Base-by-base conservation (phyloP, 2,797 vertebrate genomes). In the Semaprochilodus insignis region DNA sequence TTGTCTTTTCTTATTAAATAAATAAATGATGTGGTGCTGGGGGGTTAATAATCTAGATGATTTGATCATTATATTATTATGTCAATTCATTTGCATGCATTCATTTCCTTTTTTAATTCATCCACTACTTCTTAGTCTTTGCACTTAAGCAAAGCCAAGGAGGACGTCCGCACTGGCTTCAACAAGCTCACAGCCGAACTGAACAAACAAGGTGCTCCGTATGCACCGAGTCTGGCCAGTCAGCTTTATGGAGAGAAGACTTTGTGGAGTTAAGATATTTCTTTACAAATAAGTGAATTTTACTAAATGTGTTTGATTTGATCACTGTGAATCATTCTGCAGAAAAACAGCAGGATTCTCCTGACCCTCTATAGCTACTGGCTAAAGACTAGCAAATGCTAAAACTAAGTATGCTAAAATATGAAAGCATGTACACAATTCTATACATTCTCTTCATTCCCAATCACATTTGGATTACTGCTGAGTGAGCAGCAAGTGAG, bases 181-280 rank as follows among this genome's bases (percentile, higher is more conserved):
- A 60, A 40, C 7, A 25, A 90, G 1, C 89, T 95, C 36, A 89
- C 97, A 55, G 72, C 72, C 0, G 86, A 93, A 75, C 88, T 98
- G 21, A 97, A 96, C 66, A 92, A 94, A 81, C 77, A 92, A 0
- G 88, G 69, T 0, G 89, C 90, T n/a, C 92, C 94, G 0, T 96
- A 96, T 5, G 60, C 93, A n/a, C 95, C 98, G 86, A 96, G 92
- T 77, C 87, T 92, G 0, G 97, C 96, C 21, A 99, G 95, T 88
- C 90, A 95, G 1, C 94, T 99, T 36, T 98, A 96, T 23, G 97
- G 96, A 85, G 96, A 98, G 69, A 85, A 93, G 83, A 92, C 94
- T 97, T 98, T 87, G 83, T 96, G 31, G 51, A 93, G 71, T 97
- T 99, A 90, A 94, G 81, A 17, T 0, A 14, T 74, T 55, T 6